Base-by-base conservation (phyloP, 2,113 vertebrate species). In the Struthio camelus region DNA sequence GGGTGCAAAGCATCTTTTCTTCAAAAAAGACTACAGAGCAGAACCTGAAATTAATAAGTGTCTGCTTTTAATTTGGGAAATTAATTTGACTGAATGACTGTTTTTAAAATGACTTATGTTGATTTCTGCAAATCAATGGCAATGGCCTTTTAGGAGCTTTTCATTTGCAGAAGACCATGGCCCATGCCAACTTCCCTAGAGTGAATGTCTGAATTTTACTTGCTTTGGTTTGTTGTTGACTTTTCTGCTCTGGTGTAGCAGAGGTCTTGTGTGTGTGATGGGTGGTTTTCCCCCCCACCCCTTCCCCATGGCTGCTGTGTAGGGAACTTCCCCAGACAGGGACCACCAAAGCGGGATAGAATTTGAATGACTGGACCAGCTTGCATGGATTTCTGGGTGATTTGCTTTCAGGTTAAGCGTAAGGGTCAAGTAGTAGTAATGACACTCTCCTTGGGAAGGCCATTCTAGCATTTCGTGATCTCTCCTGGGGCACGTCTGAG, bases 381-480 rank as follows among this genome's bases (percentile, higher is more conserved):
- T 11, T 13, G 23, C 12, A 0, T 5, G 53, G 44, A 2, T 32
- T n/a, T n/a, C 9, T 3, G 3, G 4, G 16, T 14, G 46, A 3
- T 36, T 67, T 13, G 6, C 44, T 32, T 22, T 32, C 20, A 8
- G 59, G 13, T 44, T 14, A 22, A 48, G 36, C 0, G 4, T 6
- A 3, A 59, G 32, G 58, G 58, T 17, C 2, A 6, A 34, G 56
- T 12, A 27, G 32, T 50, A 17, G 0, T 10, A 20, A 16, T 7
- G 1, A 28, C 42, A 30, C 20, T 3, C 24, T 79, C 46, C 46
- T n/a, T 15, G 59, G 66, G 58, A 44, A 40, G n/a, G 42, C 30
- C 11, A 3, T 64, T 16, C 14, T 36, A 1, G 1, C 50, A 54
- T 70, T 50, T 18, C 36, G 46, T 10, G 10, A 4, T 48, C n/a